Evolutionary conservation across 2,797 vertebrate genomes (phyloP), one percentile per base, ranked within the genome.

Genomic region (Coregonus ussuriensis): DNA sequence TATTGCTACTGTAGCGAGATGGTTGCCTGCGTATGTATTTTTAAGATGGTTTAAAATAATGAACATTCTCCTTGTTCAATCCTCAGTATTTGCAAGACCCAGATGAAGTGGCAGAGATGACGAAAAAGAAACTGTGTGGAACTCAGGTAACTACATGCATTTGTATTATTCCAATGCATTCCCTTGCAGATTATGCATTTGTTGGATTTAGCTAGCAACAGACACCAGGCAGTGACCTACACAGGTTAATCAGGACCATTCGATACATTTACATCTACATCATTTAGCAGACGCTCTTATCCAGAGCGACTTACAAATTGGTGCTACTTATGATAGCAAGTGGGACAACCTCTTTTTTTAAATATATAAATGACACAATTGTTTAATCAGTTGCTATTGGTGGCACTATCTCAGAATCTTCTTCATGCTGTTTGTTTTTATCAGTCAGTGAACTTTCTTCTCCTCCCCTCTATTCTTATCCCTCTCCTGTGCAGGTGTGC

Each of bases 41-140:
- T 53, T 11, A 13, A 29, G 18, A 0, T 16, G 15, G 3, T 21
- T 29, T n/a, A 5, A 33, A 0, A n/a, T 3, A 68, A 1, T 47
- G 3, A 67, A 59, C 9, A 0, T 16, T 56, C 2, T 68, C 3
- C 79, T 62, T 72, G 41, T 77, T 68, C 67, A 14, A 31, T 77
- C 4, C 51, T 13, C 87, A 99, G 98, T 94, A 96, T 90, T 88
- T 98, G 66, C 96, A 93, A 78, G 98, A 99, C 89, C 90, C 95
- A 0, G 97, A 99, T 75, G 97, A 98, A 86, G 74, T 94, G 62
- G 89, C 94, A 16, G 93, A 95, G 82, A 91, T 93, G 93, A 93
- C 90, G 0, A 93, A 85, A 82, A 97, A 96, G 89, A 96, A 93
- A 84, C 95, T 93, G 5, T 89, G 90, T 7, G 91, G 93, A 21